Conservation (phyloP, 2,888 invertebrate species). For the Eulithis prunata region DNA sequence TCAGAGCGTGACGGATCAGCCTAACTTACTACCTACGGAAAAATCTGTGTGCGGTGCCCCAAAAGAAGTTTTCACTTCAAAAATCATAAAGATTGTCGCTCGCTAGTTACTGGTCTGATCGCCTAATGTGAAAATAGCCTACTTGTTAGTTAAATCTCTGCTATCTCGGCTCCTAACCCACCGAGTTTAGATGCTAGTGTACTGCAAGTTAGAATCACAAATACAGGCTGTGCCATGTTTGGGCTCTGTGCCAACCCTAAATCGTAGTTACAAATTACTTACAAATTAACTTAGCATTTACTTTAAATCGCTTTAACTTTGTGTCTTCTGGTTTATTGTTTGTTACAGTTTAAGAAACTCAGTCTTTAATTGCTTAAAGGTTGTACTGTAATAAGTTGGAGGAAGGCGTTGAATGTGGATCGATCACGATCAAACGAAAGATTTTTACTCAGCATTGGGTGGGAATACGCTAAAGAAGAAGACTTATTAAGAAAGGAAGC, state of each 20-base stretch:
- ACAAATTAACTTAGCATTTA: slow-evolving; percentile 28
- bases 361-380: not conserved
- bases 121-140: not conserved
- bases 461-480: too few relatives aligned
- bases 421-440: too few relatives aligned
- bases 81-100: too few relatives aligned
- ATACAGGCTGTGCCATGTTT: slow-evolving; percentile 14
- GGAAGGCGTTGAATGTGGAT: too few relatives aligned
- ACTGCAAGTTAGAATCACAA: slow-evolving; percentile 21
- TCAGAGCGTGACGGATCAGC: too few relatives aligned
- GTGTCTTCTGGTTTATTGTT: slow-evolving; percentile 12
- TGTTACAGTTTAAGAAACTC: not conserved
- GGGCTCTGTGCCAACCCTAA: slow-evolving; percentile 29
- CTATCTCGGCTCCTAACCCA: not conserved
- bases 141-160: slow-evolving; percentile 1
- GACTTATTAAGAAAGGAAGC: too few relatives aligned
- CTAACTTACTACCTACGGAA: too few relatives aligned
- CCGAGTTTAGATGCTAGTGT: slow-evolving; percentile 11
- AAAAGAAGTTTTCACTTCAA: too few relatives aligned
- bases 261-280: slow-evolving; percentile 32
- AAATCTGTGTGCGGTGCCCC: too few relatives aligned
- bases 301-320: slow-evolving; percentile 21
- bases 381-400: too few relatives aligned
- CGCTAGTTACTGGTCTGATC: too few relatives aligned
- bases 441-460: too few relatives aligned